Evolutionary conservation across 30 jellyfish, hydroid and myxozoan genomes (phyloP), one percentile per base, ranked within the genome.

Genomic region (Turritopsis rubra): DNA sequence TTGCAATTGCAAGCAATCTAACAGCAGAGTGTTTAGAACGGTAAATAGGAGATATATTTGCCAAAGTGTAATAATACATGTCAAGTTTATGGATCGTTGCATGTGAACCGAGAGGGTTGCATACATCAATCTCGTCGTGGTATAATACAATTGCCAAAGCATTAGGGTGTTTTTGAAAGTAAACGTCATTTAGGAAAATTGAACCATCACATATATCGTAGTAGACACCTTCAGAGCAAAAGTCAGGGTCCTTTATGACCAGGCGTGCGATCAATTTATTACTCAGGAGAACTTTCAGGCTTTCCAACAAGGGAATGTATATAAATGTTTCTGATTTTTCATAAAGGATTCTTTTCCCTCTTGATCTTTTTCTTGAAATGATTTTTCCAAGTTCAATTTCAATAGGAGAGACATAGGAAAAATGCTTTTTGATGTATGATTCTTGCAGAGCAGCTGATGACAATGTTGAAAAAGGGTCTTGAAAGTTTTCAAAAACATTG

Each of bases 151-250:
- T 21, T 66, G 21, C 21, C 8, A 84, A 53, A 8, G 87, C 90
- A 31, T 41, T 53, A 72, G 86, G 79, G 23, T 75, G 68, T 25
- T 60, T 16, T 21, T 74, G 26, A 20, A 84, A 54, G 0, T 72
- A 84, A 1, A 28, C 75, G 29, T 84, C 90, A 30, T 72, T 75
- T 54, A 16, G 41, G 29, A 3, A 75, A 54, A 84, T n/a, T 52
- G 81, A 22, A 1, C 90, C 90, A 84, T 84, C 90, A 72, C 71
- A 52, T 26, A 73, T 73, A 79, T 84, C 90, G 53, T 84, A 75
- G 18, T 0, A 75, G 1, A 84, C 54, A 41, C 87, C 90, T 28
- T 17, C 7, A 3, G 5, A 13, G 13, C 60, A 41, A 3, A 3
- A 13, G 13, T 66, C 26, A 28, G 88, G 88, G 0, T 60, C n/a